Evolutionary conservation across 53 echinoderm and acorn worm species (phyloP), one percentile per base, ranked within the genome.

Genomic region (Echinarachnius parma): DNA sequence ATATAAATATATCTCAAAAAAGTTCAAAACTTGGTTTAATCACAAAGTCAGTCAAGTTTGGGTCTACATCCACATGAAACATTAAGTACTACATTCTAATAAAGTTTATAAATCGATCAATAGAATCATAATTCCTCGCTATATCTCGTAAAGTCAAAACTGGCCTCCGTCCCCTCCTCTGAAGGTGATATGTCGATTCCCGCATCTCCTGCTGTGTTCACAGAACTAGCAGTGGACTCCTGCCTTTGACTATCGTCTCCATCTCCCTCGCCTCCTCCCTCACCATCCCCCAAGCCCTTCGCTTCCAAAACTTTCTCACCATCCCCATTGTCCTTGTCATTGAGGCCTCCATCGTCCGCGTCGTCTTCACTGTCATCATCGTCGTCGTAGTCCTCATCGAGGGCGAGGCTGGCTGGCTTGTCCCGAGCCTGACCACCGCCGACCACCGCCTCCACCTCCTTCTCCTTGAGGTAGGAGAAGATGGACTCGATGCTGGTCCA

Each of bases 401-500:
- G n/a, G 60, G 58, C 68, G 3, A 68, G 34, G 11, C 33, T 49
- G 3, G 20, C 28, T 3, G 35, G 23, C 2, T 44, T 44, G 23
- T 37, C 39, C 36, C 10, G 22, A 24, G 14, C 9, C n/a, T n/a
- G n/a, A 26, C 3, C 45, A 35, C 37, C 22, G 19, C 29, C 27
- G 24, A 26, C 46, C 50, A 10, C 26, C n/a, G n/a, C n/a, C 52
- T 21, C 26, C 37, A 37, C 27, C 57, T 72, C 74, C 21, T 56
- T 55, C n/a, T 57, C 58, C 21, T 45, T 30, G 9, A 92, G 48
- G 77, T 60, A 84, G 16, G 58, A 20, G 52, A 89, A 93, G 68
- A 93, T 66, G 8, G 83, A 76, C 7, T 86, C 31, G 35, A 86
- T 66, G 77, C 86, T 80, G 50, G 74, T 80, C 77, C 78, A 83